These are phyloP conservation scores for Orchestia grillus DNA, from an alignment of 1,140 invertebrate genomes.

Conservation along the genomic window DNA sequence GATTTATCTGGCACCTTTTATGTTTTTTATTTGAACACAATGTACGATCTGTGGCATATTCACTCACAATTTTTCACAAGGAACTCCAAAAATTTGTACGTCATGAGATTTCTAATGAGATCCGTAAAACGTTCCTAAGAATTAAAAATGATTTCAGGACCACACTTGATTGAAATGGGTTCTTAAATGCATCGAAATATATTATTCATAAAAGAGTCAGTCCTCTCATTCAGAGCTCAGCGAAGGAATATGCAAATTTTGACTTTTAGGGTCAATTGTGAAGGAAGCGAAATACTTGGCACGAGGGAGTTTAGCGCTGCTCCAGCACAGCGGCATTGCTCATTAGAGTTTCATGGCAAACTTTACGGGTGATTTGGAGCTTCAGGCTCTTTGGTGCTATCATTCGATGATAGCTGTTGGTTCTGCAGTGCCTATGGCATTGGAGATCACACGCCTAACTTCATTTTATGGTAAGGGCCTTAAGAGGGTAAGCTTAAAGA, in stretches of 20 bases:
- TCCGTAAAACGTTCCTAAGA: too few species aligned
- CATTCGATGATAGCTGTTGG: not conserved
- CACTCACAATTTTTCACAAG: too few species aligned
- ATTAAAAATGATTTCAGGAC: too few species aligned
- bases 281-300: not conserved
- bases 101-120: too few species aligned
- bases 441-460: not conserved
- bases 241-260: not conserved
- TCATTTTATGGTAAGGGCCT: not conserved
- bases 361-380: not conserved
- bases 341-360: not conserved
- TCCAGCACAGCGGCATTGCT: not conserved
- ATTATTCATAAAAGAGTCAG: not conserved
- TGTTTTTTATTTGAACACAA: too few species aligned
- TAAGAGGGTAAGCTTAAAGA: not conserved
- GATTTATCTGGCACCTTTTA: too few species aligned
- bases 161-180: too few species aligned
- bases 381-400: not conserved
- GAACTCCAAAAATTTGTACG: too few species aligned
- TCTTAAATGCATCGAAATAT: too few species aligned
- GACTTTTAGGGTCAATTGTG: not conserved
- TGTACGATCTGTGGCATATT: too few species aligned
- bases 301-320: not conserved
- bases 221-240: not conserved
- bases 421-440: not conserved